These are phyloP conservation scores for Adoxophyes honmai DNA, from an alignment of 1,140 invertebrate species.

Conservation along the genomic window DNA sequence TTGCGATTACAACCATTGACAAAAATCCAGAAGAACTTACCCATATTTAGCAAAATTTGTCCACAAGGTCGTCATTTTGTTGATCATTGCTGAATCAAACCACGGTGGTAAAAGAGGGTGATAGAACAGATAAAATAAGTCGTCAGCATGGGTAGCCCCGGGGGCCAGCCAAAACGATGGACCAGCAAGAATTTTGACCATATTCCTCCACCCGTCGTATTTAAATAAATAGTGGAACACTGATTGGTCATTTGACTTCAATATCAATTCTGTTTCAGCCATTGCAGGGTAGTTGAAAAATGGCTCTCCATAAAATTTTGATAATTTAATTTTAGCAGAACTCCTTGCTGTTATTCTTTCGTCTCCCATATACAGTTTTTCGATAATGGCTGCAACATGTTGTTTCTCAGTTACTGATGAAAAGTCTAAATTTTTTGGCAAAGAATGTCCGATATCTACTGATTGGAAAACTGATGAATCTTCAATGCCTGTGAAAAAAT, in stretches of 20 bases:
- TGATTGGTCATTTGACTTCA: slow-evolving; percentile 33
- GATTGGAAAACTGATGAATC: slow-evolving; percentile 38
- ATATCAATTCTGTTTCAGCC: slow-evolving; percentile 43
- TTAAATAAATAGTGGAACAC: slow-evolving; percentile 16
- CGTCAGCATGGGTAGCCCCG: slow-evolving; percentile 26
- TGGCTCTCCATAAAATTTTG: slow-evolving; percentile 44
- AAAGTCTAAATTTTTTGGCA: slow-evolving; percentile 48
- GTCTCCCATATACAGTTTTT: slow-evolving; percentile 38
- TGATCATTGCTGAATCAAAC: slow-evolving; percentile 18
- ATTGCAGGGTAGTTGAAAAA: slow-evolving; percentile 38
- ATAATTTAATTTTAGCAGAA: slow-evolving; percentile 27
- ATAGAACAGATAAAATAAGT: slow-evolving; percentile 26
- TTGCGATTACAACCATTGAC: no score
- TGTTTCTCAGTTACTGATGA: slow-evolving; percentile 27
- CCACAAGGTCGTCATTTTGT: slow-evolving; percentile 21
- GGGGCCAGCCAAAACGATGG: neutral
- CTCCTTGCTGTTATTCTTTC: slow-evolving; percentile 27
- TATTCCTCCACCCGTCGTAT: slow-evolving; percentile 17
- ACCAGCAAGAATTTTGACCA: neutral
- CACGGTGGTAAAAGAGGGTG: neutral
- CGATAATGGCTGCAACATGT: slow-evolving; percentile 28
- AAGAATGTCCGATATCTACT: slow-evolving; percentile 36
- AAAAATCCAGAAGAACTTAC: slow-evolving; percentile 18
- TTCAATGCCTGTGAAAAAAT: slow-evolving; percentile 34
- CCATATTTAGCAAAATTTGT: slow-evolving; percentile 26